Evolutionary conservation across 2,113 vertebrate genomes (phyloP).

Genomic region (Ondatra zibethicus): DNA sequence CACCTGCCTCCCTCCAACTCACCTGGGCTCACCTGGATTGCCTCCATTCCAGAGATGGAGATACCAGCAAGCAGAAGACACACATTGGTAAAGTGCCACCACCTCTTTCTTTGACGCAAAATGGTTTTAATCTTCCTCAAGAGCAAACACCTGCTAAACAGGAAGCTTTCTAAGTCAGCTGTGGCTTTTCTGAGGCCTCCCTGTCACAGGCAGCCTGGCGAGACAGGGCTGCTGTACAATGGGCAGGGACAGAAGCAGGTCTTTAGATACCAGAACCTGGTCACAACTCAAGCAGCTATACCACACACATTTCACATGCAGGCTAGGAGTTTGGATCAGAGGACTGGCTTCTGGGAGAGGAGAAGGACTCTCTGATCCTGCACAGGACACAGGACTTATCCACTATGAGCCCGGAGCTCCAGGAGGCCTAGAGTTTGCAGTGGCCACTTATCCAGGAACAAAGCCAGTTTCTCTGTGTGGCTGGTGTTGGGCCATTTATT

Average conservation of each 20-base stretch:
- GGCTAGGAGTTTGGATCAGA: rapidly evolving
- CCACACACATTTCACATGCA: rapidly evolving
- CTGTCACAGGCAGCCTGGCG: neutral
- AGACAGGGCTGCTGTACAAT: neutral
- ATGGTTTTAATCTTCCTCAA: constrained; percentile 69
- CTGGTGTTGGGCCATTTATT: neutral
- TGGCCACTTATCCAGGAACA: neutral
- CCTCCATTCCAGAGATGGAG: neutral
- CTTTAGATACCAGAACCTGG: neutral
- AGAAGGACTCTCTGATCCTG: rapidly evolving
- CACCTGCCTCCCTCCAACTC: neutral
- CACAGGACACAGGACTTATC: neutral
- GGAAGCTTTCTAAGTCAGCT: constrained; percentile 61
- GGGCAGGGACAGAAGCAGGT: neutral
- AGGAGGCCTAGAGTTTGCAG: neutral
- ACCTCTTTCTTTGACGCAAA: constrained; percentile 47
- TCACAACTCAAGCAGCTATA: neutral
- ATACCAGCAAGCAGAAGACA: neutral
- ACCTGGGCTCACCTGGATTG: neutral
- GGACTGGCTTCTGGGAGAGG: rapidly evolving
- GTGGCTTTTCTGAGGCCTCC: neutral
- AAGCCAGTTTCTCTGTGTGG: neutral
- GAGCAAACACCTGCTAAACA: constrained; percentile 74
- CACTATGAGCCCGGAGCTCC: too few relatives aligned
- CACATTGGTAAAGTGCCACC: neutral